Evolutionary conservation across 2,888 invertebrate species (phyloP).

Genomic region (Idaea aversata): DNA sequence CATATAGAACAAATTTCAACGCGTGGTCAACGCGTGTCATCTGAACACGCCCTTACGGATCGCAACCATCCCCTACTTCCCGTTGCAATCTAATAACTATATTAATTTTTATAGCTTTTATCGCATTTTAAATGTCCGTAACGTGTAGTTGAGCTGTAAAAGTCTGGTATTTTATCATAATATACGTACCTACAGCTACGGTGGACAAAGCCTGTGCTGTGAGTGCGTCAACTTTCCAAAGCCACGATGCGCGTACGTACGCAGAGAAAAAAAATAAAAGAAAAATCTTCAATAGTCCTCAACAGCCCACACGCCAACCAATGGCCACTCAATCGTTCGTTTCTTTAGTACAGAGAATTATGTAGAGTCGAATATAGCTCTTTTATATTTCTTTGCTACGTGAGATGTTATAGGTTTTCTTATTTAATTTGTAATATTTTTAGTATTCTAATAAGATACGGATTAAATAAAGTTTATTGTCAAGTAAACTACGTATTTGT

Average conservation of each 20-base stretch:
- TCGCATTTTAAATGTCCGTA: neutral
- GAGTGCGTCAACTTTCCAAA: conserved; percentile 26
- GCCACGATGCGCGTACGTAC: conserved; percentile 50
- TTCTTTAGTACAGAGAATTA: conserved; percentile 46
- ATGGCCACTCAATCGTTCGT: conserved; percentile 75
- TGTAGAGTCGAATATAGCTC: conserved; percentile 37
- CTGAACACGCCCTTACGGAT: too few species aligned
- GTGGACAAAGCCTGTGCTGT: conserved; percentile 54
- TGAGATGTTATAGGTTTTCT: neutral
- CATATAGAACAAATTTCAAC: too few species aligned
- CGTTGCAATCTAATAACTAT: too few species aligned
- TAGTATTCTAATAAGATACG: too few species aligned
- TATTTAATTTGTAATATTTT: too few species aligned
- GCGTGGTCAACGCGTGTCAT: too few species aligned
- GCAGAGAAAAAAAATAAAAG: conserved; percentile 50
- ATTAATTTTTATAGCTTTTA: too few species aligned
- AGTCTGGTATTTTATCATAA: conserved; percentile 47
- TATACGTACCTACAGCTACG: conserved; percentile 23
- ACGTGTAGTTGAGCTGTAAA: neutral
- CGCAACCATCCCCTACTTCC: too few species aligned
- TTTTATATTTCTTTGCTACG: conserved; percentile 1
- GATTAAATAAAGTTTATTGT: too few species aligned
- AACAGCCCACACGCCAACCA: conserved; percentile 75
- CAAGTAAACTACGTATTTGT: too few species aligned
- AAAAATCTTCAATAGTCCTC: conserved; percentile 67